A percentile compares a stretch with the other conserved stretches of the same genome.
Conservation (phyloP, 2,888 invertebrate species). For the Cancer borealis region DNA sequence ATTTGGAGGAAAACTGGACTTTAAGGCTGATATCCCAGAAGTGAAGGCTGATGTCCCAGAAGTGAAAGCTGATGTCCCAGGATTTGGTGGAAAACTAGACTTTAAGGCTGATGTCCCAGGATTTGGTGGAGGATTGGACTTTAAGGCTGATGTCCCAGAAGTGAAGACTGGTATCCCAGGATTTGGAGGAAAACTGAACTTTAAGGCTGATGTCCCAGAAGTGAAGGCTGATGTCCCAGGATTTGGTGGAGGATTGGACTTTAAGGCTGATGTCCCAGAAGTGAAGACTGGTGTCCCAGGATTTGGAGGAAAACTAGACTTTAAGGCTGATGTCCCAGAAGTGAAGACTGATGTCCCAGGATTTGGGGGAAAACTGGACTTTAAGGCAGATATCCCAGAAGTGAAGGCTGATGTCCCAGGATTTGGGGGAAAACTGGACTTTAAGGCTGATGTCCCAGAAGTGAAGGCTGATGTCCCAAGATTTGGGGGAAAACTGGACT, state of each 20-base stretch:
- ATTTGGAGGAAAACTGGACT: neutral
- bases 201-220: constrained; percentile 41
- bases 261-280: constrained; percentile 50
- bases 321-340: constrained; percentile 7
- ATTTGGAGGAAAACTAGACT: constrained; percentile 19
- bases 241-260: constrained; percentile 38
- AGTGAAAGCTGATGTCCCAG: neutral
- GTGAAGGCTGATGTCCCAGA: constrained; percentile 42
- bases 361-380: neutral
- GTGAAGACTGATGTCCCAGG: constrained; percentile 34
- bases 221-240: constrained; percentile 36
- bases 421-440: neutral
- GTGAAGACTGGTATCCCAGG: too few species aligned
- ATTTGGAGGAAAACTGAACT: constrained; percentile 44
- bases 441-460: constrained; percentile 25
- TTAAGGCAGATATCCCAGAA: neutral
- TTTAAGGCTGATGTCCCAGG: constrained; percentile 51
- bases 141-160: too few species aligned
- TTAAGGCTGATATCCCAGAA: constrained; percentile 48
- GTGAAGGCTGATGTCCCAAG: neutral
- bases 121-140: neutral
- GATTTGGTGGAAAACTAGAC: neutral
- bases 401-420: constrained; percentile 13
- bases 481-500: constrained; percentile 1
- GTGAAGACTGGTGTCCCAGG: constrained; percentile 33